Evolutionary conservation across 1,140 invertebrate species (phyloP).

Genomic region (Diplogasteroides magnus): DNA sequence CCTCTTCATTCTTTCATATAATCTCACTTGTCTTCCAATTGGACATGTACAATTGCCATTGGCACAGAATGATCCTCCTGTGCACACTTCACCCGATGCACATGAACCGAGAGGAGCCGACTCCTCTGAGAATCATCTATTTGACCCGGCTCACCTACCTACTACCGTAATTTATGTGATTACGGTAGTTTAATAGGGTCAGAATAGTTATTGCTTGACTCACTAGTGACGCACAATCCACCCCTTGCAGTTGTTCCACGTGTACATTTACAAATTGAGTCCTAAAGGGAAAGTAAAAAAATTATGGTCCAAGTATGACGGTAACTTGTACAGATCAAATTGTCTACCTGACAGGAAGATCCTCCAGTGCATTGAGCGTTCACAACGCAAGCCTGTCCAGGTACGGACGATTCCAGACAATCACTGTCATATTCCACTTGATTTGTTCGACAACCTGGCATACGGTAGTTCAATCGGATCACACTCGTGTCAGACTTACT

Average conservation of each 20-base stretch:
- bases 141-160: too few relatives aligned
- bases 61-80: constrained; percentile 14
- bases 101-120: constrained; percentile 1
- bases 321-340: background rate
- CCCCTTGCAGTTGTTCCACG: constrained; percentile 1
- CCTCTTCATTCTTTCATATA: too few relatives aligned
- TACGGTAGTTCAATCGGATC: background rate
- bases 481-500: constrained; percentile 26
- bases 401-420: constrained; percentile 45
- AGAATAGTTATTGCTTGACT: background rate
- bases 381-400: constrained; percentile 48
- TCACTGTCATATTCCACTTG: constrained; percentile 51
- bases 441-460: constrained; percentile 43
- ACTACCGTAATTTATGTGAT: too few relatives aligned
- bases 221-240: constrained; percentile 8
- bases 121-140: constrained; percentile 1
- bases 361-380: constrained; percentile 53
- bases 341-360: constrained; percentile 36
- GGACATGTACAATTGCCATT: constrained; percentile 23
- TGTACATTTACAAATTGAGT: background rate
- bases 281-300: background rate
- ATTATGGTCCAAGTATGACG: background rate
- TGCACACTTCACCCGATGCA: constrained; percentile 3
- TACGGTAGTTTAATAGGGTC: too few relatives aligned
- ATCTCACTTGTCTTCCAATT: constrained; percentile 4